Base-by-base conservation (phyloP, 2,797 vertebrate species). In the Mus spretus region DNA sequence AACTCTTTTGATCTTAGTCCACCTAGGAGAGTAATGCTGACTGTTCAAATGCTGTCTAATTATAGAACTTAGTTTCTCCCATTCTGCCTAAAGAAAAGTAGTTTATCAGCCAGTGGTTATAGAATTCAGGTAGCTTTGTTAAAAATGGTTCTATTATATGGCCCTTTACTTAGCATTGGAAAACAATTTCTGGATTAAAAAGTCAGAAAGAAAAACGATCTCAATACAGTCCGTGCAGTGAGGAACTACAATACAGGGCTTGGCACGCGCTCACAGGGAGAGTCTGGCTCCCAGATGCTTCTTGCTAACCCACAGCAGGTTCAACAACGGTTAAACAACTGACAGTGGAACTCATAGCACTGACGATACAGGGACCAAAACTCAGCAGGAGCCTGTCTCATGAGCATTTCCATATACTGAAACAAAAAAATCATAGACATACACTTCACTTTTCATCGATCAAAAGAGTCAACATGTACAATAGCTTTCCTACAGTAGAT, bases 241-340 rank as follows among this genome's bases (percentile, higher is more conserved):
- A 98, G 95, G 98, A 98, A 98, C 98, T 92, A 95, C 91, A 98
- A 98, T 97, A 97, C 95, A 97, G 84, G 96, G 93, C 93, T 98
- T 99, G 98, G 98, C 98, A 96, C 74, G 24, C 92, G 96, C 98
- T 98, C 98, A 98, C 96, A 97, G 98, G 98, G 97, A 97, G 98
- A 98, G 98, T 98, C 98, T 98, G 98, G 98, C 95, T 98, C 97
- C 98, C 98, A 98, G 98, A 98, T 99, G 98, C 98, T 98, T 98
- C 97, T 97, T 97, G 97, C 96, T 96, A 97, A 95, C 90, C 93
- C 93, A 53, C 96, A 97, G 98, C 57, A 96, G 95, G 97, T 97
- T 98, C 96, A 89, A 98, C 97, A 97, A 97, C 37, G 37, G 97
- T 98, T 98, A 98, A 98, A 96, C 97, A 98, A 97, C 87, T 97